Conservation (phyloP, 2,797 vertebrate genomes). For the Florisuga fusca region DNA sequence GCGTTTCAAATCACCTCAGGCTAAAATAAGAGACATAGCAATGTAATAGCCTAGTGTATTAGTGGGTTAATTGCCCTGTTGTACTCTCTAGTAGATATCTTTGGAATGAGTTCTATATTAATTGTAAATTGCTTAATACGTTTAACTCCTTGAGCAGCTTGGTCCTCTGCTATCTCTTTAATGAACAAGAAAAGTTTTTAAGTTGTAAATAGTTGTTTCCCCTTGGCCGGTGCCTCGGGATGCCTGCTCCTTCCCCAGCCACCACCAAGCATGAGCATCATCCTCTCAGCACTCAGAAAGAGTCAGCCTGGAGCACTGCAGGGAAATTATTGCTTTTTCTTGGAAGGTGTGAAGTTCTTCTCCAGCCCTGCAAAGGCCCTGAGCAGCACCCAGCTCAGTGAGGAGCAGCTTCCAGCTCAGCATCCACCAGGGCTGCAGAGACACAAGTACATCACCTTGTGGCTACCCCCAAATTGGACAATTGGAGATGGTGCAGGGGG, state of each 20-base stretch:
- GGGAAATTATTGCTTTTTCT: not conserved
- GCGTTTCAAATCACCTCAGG: constrained; percentile 90
- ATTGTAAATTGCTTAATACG: constrained; percentile 85
- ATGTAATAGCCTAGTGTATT: constrained; percentile 94
- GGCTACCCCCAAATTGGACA: not conserved
- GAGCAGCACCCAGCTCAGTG: not conserved
- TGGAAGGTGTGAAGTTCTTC: not conserved
- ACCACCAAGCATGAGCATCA: rapidly evolving
- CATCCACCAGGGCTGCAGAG: not conserved
- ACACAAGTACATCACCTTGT: rapidly evolving
- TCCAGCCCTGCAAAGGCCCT: not conserved
- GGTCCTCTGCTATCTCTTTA: not conserved
- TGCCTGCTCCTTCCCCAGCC: rapidly evolving
- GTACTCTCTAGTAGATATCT: constrained; percentile 86
- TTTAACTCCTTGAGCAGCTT: constrained; percentile 81
- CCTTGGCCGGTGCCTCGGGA: rapidly evolving
- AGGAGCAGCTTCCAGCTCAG: not conserved
- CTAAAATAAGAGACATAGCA: constrained; percentile 88
- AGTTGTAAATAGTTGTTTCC: constrained; percentile 5
- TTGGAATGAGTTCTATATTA: constrained; percentile 86
- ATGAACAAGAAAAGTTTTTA: constrained; percentile 54
- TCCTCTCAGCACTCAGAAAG: rapidly evolving
- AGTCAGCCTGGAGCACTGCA: not conserved
- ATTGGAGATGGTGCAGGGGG: rapidly evolving
- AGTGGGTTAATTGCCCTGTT: constrained; percentile 95